Base-by-base conservation (phyloP, 1,140 invertebrate genomes). In the Drosophila miranda region DNA sequence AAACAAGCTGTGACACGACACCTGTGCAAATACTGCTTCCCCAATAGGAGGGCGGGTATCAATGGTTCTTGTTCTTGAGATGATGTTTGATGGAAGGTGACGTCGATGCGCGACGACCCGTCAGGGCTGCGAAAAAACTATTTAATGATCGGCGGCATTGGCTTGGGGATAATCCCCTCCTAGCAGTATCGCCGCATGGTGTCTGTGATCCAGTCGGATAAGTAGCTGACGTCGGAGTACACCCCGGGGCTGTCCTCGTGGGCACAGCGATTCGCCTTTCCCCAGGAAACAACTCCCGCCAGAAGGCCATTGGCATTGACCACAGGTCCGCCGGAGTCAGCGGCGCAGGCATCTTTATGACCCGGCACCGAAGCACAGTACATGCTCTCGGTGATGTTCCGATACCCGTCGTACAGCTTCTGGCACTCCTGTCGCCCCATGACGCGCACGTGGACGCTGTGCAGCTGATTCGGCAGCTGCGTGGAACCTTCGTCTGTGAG, bases 221-320 rank as follows among this genome's bases (percentile, higher is more conserved):
- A 75, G 14, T 70, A 54, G 1, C 82, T 61, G 49, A 94, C 91
- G 30, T 93, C 91, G 0, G 93, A 92, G 78, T 95, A 95, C 6
- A 95, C 93, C 4, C 94, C 94, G 1, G 95, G 94, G 64, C 91
- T 92, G 2, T 91, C 89, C 2, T 90, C 82, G 45, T 90, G 79
- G 0, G 91, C 94, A 57, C 89, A 90, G 6, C 61, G 68, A 80
- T 94, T 94, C 0, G 93, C 94, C 70, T 93, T 92, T 3, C 96
- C 96, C 93, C 94, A 96, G 1, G 95, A 96, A 0, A 95, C 94
- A 13, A 96, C 91, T 30, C 95, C 95, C 43, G 93, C 90, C 2
- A 94, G 78, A 41, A 89, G 73, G 2, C 91, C 91, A n/a, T 91
- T 64, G 1, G 90, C 67, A 19, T 84, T 78, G 0, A 94, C 93